Evolutionary conservation across 2,113 vertebrate genomes (phyloP), one percentile per base, ranked within the genome.

Genomic region (Nerophis lumbriciformis): DNA sequence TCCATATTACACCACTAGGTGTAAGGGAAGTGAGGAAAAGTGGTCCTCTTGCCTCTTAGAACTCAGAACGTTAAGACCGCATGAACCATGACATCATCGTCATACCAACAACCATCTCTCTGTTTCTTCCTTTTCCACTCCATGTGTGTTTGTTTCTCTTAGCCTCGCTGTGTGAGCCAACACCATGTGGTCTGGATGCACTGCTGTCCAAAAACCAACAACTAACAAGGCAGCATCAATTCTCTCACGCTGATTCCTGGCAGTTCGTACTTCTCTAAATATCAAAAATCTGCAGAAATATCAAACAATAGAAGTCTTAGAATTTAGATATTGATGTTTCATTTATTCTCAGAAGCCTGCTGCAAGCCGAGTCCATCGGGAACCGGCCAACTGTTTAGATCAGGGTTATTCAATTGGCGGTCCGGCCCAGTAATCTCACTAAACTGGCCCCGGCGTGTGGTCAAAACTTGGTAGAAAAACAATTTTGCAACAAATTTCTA

Each of bases 11-110:
- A 14, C n/a, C 37, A 42, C 36, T 6, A 16, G 5, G 8, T 54
- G 4, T 4, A 37, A 9, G 53, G 15, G 10, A 16, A 39, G 15
- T n/a, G 15, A 4, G 2, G 53, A 37, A 56, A 56, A 39, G 37
- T 38, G 53, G 3, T 39, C 15, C 5, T 9, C 9, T 54, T 15
- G 13, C 53, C 6, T 8, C 12, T 16, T 7, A 15, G 14, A 39
- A n/a, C 37, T 55, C 14, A 55, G 36, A 39, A 10, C 8, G 8
- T 16, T 16, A 56, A 56, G 15, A 42, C 13, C 36, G n/a, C 51
- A 36, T 56, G 36, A 56, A 39, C n/a, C 36, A 4, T 71, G 80
- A 72, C 87, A 68, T 69, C 54, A 50, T 71, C 65, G 80, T 78
- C 49, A 61, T 71, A 16, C 60, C 6, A 42, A 28, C n/a, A 36